Conservation (phyloP, 2,888 invertebrate genomes). For the Drosophila helvetica region DNA sequence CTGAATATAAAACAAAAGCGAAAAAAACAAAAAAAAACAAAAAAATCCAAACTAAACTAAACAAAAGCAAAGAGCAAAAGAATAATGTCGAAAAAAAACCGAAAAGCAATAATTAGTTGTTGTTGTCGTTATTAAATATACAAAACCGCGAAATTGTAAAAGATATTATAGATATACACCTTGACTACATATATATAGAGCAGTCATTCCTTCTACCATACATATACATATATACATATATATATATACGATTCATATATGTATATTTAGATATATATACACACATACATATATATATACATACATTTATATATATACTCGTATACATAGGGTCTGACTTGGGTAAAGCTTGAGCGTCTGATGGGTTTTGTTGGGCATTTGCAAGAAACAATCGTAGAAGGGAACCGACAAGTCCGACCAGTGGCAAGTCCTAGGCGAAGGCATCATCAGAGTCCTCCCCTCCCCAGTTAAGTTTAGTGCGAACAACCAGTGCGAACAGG, state of each 20-base stretch:
- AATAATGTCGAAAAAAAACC: slow-evolving; percentile 72
- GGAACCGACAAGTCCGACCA: slow-evolving; percentile 42
- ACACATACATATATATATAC: slow-evolving; percentile 47
- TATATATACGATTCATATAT: slow-evolving; percentile 45
- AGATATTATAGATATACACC: slow-evolving; percentile 58
- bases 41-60: slow-evolving; percentile 21
- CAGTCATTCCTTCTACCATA: slow-evolving; percentile 74
- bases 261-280: slow-evolving; percentile 1
- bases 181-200: slow-evolving; percentile 55
- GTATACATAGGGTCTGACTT: slow-evolving; percentile 63
- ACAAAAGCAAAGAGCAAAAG: slow-evolving; percentile 49
- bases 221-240: slow-evolving; percentile 44
- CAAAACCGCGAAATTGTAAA: slow-evolving; percentile 45
- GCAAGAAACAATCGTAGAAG: slow-evolving; percentile 76
- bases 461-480: slow-evolving; percentile 68
- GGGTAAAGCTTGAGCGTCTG: slow-evolving; percentile 75
- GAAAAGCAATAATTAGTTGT: slow-evolving; percentile 79
- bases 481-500: slow-evolving; percentile 58
- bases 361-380: slow-evolving; percentile 78
- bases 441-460: slow-evolving; percentile 50
- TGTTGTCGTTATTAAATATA: slow-evolving; percentile 75
- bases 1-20: slow-evolving; percentile 32
- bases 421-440: slow-evolving; percentile 20
- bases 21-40: slow-evolving; percentile 7
- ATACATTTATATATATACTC: slow-evolving; percentile 46